These are phyloP conservation scores for Urosaurus nigricauda DNA, from an alignment of 2,797 vertebrate genomes.

Conservation along the genomic window DNA sequence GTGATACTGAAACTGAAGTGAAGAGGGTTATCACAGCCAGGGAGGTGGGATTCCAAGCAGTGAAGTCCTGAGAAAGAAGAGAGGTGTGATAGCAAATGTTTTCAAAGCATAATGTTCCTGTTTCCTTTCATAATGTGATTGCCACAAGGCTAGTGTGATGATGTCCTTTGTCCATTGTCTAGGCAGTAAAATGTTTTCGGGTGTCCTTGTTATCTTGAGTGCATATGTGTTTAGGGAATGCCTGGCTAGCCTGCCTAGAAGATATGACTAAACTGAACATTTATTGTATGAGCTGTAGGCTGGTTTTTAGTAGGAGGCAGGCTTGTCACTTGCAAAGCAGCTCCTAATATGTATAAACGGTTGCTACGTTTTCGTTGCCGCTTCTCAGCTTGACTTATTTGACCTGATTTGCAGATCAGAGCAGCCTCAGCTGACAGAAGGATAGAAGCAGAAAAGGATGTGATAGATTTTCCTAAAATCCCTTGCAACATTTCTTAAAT, in stretches of 20 bases:
- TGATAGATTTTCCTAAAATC: conserved; percentile 21
- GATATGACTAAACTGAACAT: not conserved
- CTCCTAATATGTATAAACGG: not conserved
- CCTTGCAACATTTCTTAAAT: conserved; percentile 38
- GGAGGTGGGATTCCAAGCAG: too few species aligned
- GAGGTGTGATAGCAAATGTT: too few species aligned
- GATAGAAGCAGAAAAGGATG: conserved; percentile 10
- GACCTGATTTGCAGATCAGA: not conserved
- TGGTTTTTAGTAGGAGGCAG: not conserved
- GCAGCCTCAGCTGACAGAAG: conserved; percentile 14
- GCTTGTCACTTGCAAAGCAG: not conserved
- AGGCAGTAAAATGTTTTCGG: not conserved
- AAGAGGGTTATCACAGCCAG: too few species aligned
- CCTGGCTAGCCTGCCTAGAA: not conserved
- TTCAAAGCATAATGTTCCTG: too few species aligned
- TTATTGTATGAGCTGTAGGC: not conserved
- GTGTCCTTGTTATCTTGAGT: not conserved
- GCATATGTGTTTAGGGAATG: not conserved
- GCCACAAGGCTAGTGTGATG: too few species aligned
- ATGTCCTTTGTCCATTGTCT: not conserved
- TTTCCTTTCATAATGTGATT: too few species aligned
- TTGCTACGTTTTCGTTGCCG: not conserved
- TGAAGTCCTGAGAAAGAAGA: too few species aligned
- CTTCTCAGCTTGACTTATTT: not conserved
- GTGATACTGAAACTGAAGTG: too few species aligned